These are phyloP conservation scores for Stictocephala bisonia DNA, from an alignment of 2,888 invertebrate genomes.

Conservation along the genomic window DNA sequence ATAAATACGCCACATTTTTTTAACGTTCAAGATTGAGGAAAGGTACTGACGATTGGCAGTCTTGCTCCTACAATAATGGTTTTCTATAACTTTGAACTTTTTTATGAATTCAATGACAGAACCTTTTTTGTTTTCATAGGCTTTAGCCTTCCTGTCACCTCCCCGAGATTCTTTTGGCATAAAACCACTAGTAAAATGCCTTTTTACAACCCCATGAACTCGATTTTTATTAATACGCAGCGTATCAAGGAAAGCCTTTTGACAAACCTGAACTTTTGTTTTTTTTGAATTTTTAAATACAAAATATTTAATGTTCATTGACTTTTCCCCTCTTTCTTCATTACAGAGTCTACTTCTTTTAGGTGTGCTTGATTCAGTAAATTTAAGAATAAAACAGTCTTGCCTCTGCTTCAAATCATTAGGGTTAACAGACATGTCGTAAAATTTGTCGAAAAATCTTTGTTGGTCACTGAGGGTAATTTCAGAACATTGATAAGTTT, in stretches of 20 bases:
- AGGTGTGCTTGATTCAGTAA: too few species aligned
- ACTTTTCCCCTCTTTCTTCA: too few species aligned
- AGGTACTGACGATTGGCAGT: neutral
- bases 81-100: slow-evolving; percentile 1
- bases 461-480: neutral
- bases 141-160: neutral
- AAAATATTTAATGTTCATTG: too few species aligned
- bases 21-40: neutral
- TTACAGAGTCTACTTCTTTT: too few species aligned
- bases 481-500: neutral
- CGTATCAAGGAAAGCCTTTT: slow-evolving; percentile 17
- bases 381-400: too few species aligned
- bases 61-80: slow-evolving; percentile 28
- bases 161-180: slow-evolving; percentile 7
- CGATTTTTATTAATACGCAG: neutral
- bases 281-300: neutral
- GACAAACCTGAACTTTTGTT: neutral
- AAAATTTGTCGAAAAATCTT: too few species aligned
- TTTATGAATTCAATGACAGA: slow-evolving; percentile 8
- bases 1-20: neutral
- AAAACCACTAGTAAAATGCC: neutral
- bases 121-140: neutral
- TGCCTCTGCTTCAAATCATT: too few species aligned
- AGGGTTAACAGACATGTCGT: too few species aligned
- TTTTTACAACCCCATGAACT: neutral